Evolutionary conservation across 92 coral and sea anemone species (phyloP), one percentile per base, ranked within the genome.

Genomic region (Anthopleura xanthogrammica): DNA sequence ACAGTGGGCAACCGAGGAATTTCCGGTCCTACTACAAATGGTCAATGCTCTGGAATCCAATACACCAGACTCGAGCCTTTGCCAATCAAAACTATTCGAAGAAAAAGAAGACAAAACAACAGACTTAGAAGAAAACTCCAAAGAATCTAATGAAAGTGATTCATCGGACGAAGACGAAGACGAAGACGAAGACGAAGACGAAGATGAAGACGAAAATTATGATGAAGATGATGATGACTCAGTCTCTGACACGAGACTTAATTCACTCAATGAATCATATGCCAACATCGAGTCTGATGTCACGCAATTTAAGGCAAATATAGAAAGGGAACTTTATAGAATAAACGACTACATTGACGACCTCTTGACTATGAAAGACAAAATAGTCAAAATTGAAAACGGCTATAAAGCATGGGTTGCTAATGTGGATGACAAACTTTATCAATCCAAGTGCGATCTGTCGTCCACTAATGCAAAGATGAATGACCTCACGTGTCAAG

Each of bases 231-330:
- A 58, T 58, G 65, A 9, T 3, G 65, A 58, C 3, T 6, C 19
- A 58, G 65, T 3, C 65, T 52, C 12, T 52, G 19, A 58, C 65
- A 16, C 16, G 65, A 58, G 16, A 58, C 65, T 7, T 3, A 58
- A 58, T 6, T 58, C 65, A 58, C 8, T 16, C n/a, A n/a, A n/a
- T n/a, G 83, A 79, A 41, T 60, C 83, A 39, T 5, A 77, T 4
- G 82, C 87, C 8, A 60, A 52, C 41, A 50, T 85, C 43, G 83
- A 85, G 52, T 19, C 24, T 41, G 81, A 85, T 65, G 77, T 85
- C 23, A 65, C 64, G 16, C 12, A 79, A 77, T 76, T 72, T 3
- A 85, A 85, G 75, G 77, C 50, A 11, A 68, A 64, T 65, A 60
- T 77, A 43, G 87, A 85, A 68, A 52, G 77, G 42, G 78, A 77